phyloP scores from a whole-genome alignment of 2,888 invertebrate species.

The Nemurella pictetii region DNA sequence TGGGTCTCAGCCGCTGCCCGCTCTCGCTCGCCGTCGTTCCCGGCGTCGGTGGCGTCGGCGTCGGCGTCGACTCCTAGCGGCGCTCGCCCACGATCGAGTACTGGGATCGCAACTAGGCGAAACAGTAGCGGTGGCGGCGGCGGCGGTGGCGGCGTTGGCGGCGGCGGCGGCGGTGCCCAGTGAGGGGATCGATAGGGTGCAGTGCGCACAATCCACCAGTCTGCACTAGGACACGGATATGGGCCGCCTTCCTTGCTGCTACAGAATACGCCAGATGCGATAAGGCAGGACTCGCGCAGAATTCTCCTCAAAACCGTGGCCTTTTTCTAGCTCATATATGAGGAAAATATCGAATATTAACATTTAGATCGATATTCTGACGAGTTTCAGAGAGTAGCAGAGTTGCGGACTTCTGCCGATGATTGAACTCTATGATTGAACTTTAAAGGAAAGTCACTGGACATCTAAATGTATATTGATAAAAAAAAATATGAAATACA shows the following conservation, averaged over 20 bases:
- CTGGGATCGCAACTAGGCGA: neutral
- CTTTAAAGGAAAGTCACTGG: neutral
- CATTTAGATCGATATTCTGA: neutral
- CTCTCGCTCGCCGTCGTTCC: neutral
- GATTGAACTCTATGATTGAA: neutral
- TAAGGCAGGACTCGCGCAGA: constrained; percentile 9
- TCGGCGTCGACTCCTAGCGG: neutral
- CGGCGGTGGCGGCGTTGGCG: neutral
- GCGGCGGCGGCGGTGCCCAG: neutral
- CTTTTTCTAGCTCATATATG: neutral
- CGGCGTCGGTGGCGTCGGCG: neutral
- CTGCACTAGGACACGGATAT: neutral
- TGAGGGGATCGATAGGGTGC: constrained; percentile 17
- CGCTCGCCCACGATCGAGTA: neutral
- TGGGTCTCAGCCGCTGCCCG: neutral
- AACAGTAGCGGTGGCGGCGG: neutral
- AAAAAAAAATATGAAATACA: too few relatives aligned
- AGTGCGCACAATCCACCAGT: neutral
- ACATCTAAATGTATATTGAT: neutral
- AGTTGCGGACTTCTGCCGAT: neutral
- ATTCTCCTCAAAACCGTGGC: neutral
- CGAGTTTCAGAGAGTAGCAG: neutral
- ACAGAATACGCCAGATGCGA: constrained; percentile 7
- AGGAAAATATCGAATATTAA: neutral
- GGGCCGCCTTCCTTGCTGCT: neutral